Conservation (phyloP, 2,113 vertebrate species). For the Oryzias curvinotus region DNA sequence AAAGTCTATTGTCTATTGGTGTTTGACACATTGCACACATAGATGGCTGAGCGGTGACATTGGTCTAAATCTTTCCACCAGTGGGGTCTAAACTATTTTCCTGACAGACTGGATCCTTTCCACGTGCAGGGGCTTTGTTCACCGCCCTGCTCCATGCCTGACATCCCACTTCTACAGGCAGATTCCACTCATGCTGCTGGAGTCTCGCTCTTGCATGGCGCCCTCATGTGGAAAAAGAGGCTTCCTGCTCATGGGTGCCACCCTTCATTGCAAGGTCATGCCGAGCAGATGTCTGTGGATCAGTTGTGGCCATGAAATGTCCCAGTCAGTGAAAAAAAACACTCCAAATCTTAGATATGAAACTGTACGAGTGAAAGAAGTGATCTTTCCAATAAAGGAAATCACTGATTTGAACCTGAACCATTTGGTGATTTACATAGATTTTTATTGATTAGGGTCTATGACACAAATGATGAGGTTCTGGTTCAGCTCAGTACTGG, state of each 20-base stretch:
- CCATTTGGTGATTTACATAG: conserved; percentile 4
- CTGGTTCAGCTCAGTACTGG: background rate
- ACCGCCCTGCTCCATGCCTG: too few relatives aligned
- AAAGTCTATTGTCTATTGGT: too few relatives aligned
- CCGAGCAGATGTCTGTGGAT: conserved; percentile 28
- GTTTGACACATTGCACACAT: too few relatives aligned
- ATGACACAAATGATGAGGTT: too few relatives aligned
- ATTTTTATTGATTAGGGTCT: background rate
- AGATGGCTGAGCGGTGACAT: too few relatives aligned
- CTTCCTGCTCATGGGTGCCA: conserved; percentile 16
- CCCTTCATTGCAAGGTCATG: conserved; percentile 39
- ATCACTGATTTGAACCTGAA: conserved; percentile 3
- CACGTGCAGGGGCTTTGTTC: too few relatives aligned
- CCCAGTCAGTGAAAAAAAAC: background rate
- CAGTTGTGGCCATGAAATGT: conserved; percentile 13
- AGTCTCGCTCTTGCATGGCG: conserved; percentile 16
- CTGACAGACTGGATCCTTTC: too few relatives aligned
- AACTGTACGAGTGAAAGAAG: background rate
- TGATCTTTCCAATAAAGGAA: background rate
- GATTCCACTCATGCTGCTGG: background rate
- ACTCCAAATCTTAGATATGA: background rate
- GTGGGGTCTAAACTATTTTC: too few relatives aligned
- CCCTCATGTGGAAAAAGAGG: conserved; percentile 61
- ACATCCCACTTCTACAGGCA: too few relatives aligned
- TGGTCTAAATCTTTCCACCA: too few relatives aligned